Evolutionary conservation across 1,140 invertebrate genomes (phyloP).

Genomic region (Megalopta genalis): DNA sequence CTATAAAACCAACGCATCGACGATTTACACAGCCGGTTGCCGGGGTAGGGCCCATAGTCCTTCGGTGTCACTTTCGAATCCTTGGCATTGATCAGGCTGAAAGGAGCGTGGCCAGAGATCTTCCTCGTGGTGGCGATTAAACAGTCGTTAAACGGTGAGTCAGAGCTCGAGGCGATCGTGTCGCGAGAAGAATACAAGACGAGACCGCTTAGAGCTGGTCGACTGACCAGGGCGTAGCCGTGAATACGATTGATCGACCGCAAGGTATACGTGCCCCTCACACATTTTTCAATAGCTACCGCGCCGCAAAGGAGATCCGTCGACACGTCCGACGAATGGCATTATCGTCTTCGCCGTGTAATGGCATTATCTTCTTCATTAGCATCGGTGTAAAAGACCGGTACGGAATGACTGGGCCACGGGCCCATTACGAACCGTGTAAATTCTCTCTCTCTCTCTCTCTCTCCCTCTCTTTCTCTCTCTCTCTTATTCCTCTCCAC

Average conservation of each 20-base stretch:
- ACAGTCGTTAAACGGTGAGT: slow-evolving; percentile 55
- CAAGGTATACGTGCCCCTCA: slow-evolving; percentile 2
- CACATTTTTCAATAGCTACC: background rate
- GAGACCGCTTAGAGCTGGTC: background rate
- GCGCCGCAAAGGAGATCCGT: background rate
- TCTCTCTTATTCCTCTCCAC: background rate
- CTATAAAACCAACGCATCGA: background rate
- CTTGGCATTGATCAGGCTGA: background rate
- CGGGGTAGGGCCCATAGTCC: background rate
- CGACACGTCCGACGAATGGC: slow-evolving; percentile 31
- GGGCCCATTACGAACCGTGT: background rate
- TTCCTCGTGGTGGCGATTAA: slow-evolving; percentile 25
- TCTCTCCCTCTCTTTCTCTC: background rate
- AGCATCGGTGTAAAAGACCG: slow-evolving; percentile 35
- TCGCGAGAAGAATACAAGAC: slow-evolving; percentile 19
- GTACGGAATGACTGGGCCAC: background rate
- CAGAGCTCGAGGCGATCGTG: slow-evolving; percentile 50
- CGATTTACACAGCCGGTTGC: background rate
- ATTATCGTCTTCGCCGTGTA: slow-evolving; percentile 42
- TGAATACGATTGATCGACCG: slow-evolving; percentile 51
- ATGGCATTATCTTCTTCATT: slow-evolving; percentile 51
- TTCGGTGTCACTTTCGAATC: background rate
- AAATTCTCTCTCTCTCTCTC: too few species aligned
- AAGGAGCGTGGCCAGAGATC: background rate
- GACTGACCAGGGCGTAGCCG: slow-evolving; percentile 27